A percentile compares a stretch with the other conserved stretches of the same genome.
phyloP scores from a whole-genome alignment of 2,888 invertebrate genomes.

The Aphelenchoides bicaudatus region DNA sequence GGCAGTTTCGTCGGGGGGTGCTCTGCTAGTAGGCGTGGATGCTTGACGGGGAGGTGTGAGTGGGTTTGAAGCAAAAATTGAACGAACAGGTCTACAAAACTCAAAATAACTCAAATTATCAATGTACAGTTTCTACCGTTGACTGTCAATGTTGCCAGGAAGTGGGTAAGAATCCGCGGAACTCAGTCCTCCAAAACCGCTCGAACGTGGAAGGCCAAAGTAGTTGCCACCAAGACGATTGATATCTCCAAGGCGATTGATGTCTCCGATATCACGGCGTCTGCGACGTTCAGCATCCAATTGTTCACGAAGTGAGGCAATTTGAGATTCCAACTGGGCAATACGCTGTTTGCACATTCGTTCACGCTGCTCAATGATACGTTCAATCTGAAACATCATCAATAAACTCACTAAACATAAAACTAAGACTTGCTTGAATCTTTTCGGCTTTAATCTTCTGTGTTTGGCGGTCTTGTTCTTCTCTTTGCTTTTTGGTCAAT shows the following conservation, averaged over 20 bases:
- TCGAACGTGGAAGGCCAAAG: conserved; percentile 27
- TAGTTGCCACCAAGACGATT: conserved; percentile 39
- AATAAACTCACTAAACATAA: conserved; percentile 10
- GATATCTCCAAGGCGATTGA: conserved; percentile 51
- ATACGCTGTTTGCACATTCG: conserved; percentile 53
- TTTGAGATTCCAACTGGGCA: conserved; percentile 56
- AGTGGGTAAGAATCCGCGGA: conserved; percentile 42
- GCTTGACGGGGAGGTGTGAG: conserved; percentile 59
- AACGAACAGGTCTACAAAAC: conserved; percentile 27
- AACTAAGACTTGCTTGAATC: conserved; percentile 39
- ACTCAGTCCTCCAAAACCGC: conserved; percentile 32
- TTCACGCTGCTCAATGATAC: conserved; percentile 58
- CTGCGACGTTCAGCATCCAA: conserved; percentile 54
- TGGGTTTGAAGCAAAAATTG: conserved; percentile 59
- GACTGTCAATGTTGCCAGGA: conserved; percentile 47
- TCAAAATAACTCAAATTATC: conserved; percentile 21
- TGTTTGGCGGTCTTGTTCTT: conserved; percentile 57
- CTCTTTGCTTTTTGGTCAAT: conserved; percentile 57
- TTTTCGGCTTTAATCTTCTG: conserved; percentile 56
- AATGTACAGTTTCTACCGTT: conserved; percentile 30
- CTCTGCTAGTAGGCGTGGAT: conserved; percentile 50
- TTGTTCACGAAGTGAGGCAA: conserved; percentile 53
- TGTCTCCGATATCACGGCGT: conserved; percentile 49
- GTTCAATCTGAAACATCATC: conserved; percentile 46
- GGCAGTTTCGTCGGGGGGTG: conserved; percentile 26